A percentile compares a stretch with the other conserved stretches of the same genome.
These are phyloP conservation scores for Drosophila subpulchrella DNA, from an alignment of 1,140 invertebrate genomes.

Conservation along the genomic window DNA sequence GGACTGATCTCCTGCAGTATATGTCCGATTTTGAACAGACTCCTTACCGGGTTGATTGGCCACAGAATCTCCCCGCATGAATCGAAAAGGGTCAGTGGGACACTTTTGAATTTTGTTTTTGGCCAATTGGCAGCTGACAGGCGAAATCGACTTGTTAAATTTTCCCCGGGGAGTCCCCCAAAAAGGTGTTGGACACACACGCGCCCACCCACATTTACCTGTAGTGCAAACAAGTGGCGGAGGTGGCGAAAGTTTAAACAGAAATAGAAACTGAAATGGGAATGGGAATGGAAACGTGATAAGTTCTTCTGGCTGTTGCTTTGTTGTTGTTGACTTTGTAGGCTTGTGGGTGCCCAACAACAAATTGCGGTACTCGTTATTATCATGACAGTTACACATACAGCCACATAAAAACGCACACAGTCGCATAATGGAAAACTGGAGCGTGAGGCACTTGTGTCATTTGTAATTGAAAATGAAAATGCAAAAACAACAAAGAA, in stretches of 20 bases:
- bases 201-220: neutral
- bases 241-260: constrained; percentile 2
- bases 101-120: constrained; percentile 5
- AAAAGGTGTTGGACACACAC: constrained; percentile 35
- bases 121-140: constrained; percentile 23
- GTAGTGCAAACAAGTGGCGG: neutral
- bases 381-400: constrained; percentile 52
- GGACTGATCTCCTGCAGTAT: too few relatives aligned
- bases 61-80: neutral
- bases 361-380: constrained; percentile 78
- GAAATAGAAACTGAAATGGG: constrained; percentile 19
- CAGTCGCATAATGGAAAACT: constrained; percentile 49
- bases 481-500: constrained; percentile 62
- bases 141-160: constrained; percentile 22
- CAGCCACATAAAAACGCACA: constrained; percentile 12
- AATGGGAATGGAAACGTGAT: constrained; percentile 63
- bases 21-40: neutral
- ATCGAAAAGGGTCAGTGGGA: constrained; percentile 4
- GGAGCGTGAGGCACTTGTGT: constrained; percentile 81
- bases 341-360: constrained; percentile 56
- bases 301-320: constrained; percentile 52
- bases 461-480: constrained; percentile 84
- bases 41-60: neutral
- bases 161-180: neutral
- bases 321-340: constrained; percentile 42